Conservation (phyloP, 1,140 invertebrate genomes). For the Zaprionus camerounensis region DNA sequence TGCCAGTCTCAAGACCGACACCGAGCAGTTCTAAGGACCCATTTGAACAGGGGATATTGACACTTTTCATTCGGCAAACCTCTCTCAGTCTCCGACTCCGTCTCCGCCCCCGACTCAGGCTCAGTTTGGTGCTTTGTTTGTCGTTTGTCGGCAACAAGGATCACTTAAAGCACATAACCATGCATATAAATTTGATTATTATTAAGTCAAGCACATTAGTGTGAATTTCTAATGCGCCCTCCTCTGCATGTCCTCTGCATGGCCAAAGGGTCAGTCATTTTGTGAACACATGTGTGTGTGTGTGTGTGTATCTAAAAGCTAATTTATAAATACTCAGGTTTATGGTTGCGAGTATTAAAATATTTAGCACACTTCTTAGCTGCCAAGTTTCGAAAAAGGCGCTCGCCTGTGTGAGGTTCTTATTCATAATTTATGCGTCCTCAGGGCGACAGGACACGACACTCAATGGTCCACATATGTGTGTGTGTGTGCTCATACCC, state of each 20-base stretch:
- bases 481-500: constrained; percentile 3
- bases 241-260: neutral
- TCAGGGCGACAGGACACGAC: constrained; percentile 51
- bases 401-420: constrained; percentile 58
- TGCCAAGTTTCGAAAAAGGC: constrained; percentile 46
- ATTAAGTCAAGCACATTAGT: constrained; percentile 84
- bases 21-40: constrained; percentile 30
- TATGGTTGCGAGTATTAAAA: constrained; percentile 78
- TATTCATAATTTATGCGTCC: constrained; percentile 72
- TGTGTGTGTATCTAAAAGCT: constrained; percentile 51
- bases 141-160: constrained; percentile 34
- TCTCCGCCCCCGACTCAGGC: constrained; percentile 21
- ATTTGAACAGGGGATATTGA: constrained; percentile 59
- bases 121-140: constrained; percentile 7
- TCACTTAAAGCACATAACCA: constrained; percentile 81
- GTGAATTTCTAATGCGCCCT: constrained; percentile 75
- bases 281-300: constrained; percentile 12
- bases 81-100: constrained; percentile 26
- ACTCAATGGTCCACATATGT: constrained; percentile 25
- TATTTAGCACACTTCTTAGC: constrained; percentile 78
- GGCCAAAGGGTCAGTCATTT: constrained; percentile 41
- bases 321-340: constrained; percentile 78
- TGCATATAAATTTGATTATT: constrained; percentile 85
- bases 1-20: constrained; percentile 24
- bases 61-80: constrained; percentile 52